phyloP scores from a whole-genome alignment of 2,888 invertebrate species.

The Cheilosia urbana region DNA sequence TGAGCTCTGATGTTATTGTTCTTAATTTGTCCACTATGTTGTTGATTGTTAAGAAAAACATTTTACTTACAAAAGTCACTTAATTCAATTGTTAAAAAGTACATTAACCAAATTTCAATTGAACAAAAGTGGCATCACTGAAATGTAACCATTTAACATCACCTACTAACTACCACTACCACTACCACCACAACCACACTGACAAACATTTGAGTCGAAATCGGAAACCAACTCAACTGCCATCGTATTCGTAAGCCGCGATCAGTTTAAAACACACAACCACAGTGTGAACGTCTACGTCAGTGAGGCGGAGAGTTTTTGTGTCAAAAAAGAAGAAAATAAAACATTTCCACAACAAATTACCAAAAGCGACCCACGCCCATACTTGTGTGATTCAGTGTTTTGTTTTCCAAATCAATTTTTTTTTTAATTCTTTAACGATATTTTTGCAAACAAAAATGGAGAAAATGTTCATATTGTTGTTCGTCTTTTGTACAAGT shows the following conservation, averaged over 20 bases:
- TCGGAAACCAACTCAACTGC: slow-evolving; percentile 51
- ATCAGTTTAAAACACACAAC: slow-evolving; percentile 61
- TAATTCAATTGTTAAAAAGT: too few relatives aligned
- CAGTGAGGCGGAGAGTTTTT: slow-evolving; percentile 49
- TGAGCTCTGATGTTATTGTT: too few relatives aligned
- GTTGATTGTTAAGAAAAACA: neutral
- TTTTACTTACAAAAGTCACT: neutral
- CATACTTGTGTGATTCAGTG: slow-evolving; percentile 4
- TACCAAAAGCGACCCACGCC: slow-evolving; percentile 14
- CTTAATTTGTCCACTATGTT: too few relatives aligned
- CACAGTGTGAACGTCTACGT: slow-evolving; percentile 58
- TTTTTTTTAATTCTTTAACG: slow-evolving; percentile 1
- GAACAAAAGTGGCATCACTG: slow-evolving; percentile 61
- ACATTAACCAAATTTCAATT: neutral
- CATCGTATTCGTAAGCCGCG: slow-evolving; percentile 27
- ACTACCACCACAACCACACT: slow-evolving; percentile 14
- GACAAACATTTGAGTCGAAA: slow-evolving; percentile 49
- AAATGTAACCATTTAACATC: neutral
- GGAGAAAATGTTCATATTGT: slow-evolving; percentile 40
- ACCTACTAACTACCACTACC: slow-evolving; percentile 8
- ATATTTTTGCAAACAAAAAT: slow-evolving; percentile 39
- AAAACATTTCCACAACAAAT: neutral
- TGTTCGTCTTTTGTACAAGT: slow-evolving; percentile 64
- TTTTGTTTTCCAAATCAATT: slow-evolving; percentile 12
- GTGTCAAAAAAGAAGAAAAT: neutral